Conservation (phyloP, 1,140 invertebrate species). For the Tetragonula clypearis region DNA sequence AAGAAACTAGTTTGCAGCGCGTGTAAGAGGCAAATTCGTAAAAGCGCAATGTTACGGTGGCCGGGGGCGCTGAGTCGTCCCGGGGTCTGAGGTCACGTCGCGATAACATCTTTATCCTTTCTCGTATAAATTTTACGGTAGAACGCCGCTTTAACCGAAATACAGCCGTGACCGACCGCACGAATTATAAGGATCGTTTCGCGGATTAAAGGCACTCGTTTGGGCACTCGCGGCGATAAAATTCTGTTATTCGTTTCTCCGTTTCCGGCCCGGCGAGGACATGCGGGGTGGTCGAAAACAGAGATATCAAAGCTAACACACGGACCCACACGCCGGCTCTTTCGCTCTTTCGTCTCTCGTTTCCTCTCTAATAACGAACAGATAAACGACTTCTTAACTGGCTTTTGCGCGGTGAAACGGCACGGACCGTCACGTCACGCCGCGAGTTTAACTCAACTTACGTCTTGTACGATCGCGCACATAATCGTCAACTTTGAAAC, state of each 20-base stretch:
- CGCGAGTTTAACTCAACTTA: neutral
- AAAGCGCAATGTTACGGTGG: conserved; percentile 75
- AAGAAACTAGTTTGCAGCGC: conserved; percentile 72
- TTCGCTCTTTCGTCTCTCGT: neutral
- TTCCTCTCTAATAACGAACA: conserved; percentile 30
- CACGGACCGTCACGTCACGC: conserved; percentile 1
- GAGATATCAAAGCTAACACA: conserved; percentile 20
- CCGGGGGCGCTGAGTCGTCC: conserved; percentile 56
- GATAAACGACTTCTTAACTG: conserved; percentile 56
- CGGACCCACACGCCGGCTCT: neutral
- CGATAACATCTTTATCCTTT: conserved; percentile 78
- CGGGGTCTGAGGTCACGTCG: conserved; percentile 64
- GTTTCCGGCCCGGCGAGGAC: neutral
- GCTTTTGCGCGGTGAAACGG: conserved; percentile 14
- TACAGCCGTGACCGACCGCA: conserved; percentile 70
- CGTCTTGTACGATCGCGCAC: conserved; percentile 5
- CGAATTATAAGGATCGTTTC: conserved; percentile 75
- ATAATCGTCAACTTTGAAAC: neutral
- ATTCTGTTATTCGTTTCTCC: conserved; percentile 59
- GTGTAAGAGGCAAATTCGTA: conserved; percentile 73
- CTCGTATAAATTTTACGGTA: conserved; percentile 76
- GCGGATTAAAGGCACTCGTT: conserved; percentile 61
- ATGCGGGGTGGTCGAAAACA: neutral
- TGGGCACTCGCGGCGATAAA: conserved; percentile 57
- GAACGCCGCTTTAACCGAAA: conserved; percentile 72